These are phyloP conservation scores for Orthonychiurus folsomi DNA, from an alignment of 2,888 invertebrate species.

Conservation along the genomic window DNA sequence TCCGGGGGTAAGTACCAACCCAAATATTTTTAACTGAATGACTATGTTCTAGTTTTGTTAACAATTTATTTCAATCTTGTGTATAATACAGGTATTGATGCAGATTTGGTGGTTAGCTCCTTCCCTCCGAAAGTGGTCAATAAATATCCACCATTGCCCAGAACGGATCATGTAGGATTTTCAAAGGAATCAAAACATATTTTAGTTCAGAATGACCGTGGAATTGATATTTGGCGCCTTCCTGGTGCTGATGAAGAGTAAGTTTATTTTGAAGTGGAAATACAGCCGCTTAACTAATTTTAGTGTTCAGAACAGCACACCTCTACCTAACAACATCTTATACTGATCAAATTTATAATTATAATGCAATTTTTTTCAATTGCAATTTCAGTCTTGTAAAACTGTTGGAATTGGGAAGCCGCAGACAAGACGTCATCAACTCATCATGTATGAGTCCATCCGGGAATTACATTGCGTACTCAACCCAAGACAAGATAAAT, in stretches of 20 bases:
- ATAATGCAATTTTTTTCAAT: too few species aligned
- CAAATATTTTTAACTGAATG: background rate
- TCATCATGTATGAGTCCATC: slow-evolving; percentile 24
- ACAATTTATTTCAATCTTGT: slow-evolving; percentile 4
- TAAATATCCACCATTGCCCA: slow-evolving; percentile 35
- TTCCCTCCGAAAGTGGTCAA: slow-evolving; percentile 33
- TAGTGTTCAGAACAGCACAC: too few species aligned
- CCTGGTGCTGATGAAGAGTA: slow-evolving; percentile 27
- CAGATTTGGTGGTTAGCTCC: slow-evolving; percentile 34
- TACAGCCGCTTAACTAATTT: too few species aligned
- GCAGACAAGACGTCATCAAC: slow-evolving; percentile 19
- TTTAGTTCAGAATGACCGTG: slow-evolving; percentile 25
- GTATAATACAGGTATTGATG: slow-evolving; percentile 30
- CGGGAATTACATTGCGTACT: slow-evolving; percentile 27
- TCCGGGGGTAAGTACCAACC: slow-evolving; percentile 55
- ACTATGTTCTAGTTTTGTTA: background rate
- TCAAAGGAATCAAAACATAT: slow-evolving; percentile 16
- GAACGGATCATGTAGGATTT: slow-evolving; percentile 19
- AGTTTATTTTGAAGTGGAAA: slow-evolving; percentile 12
- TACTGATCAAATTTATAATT: too few species aligned
- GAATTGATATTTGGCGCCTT: slow-evolving; percentile 33
- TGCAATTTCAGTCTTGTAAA: too few species aligned
- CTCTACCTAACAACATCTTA: too few species aligned
- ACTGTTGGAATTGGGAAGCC: slow-evolving; percentile 29
- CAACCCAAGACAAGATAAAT: slow-evolving; percentile 19